Percentiles rank a stretch among this genome's conserved stretches.
Evolutionary conservation across 2,113 vertebrate species (phyloP).

Genomic region (Cheilinus undulatus): DNA sequence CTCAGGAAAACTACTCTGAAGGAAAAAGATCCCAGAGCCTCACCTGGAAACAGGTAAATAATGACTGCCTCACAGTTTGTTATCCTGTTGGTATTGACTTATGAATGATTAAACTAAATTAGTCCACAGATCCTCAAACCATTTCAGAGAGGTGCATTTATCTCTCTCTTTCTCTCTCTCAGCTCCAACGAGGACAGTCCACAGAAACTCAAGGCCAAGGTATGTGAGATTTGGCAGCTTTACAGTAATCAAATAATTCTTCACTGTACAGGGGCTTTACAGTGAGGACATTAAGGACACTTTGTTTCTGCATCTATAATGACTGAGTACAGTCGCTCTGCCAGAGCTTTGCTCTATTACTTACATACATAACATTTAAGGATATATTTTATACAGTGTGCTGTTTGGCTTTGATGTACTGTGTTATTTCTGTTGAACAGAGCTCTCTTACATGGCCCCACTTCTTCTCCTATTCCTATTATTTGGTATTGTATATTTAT

Average conservation of each 20-base stretch:
- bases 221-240: constrained; percentile 63
- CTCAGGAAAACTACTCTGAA: constrained; percentile 84
- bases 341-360: not conserved
- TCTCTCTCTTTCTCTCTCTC: constrained; percentile 58
- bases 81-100: not conserved
- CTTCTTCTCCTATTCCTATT: constrained; percentile 84
- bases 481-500: constrained; percentile 77
- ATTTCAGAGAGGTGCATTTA: too few relatives aligned
- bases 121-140: too few relatives aligned
- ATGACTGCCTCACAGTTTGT: not conserved
- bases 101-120: not conserved
- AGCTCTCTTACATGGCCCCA: constrained; percentile 74
- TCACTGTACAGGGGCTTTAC: constrained; percentile 9
- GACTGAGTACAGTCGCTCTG: not conserved
- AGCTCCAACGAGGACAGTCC: constrained; percentile 89
- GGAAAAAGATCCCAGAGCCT: constrained; percentile 81
- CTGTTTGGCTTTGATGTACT: constrained; percentile 11
- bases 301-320: not conserved
- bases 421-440: constrained; percentile 79
- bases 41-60: constrained; percentile 86
- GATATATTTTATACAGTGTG: not conserved
- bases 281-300: not conserved
- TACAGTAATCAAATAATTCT: not conserved
- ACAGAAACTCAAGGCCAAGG: constrained; percentile 89
- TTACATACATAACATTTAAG: not conserved